Conservation (phyloP, 35 echinoderm and acorn worm genomes). For the Ophioderma brevispina region DNA sequence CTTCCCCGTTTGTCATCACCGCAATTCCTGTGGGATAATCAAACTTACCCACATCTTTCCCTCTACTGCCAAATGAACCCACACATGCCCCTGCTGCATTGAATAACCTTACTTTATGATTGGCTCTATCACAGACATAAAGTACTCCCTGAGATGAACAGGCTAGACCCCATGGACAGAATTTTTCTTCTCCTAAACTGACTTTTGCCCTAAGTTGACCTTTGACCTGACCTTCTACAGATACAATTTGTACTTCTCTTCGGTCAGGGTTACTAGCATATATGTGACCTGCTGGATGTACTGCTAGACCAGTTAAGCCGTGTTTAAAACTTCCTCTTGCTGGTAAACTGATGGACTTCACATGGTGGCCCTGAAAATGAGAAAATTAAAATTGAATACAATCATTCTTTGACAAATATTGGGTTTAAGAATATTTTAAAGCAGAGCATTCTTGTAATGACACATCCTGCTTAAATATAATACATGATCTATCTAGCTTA, state of each 20-base stretch:
- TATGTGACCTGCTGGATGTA: neutral
- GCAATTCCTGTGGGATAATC: slow-evolving; percentile 17
- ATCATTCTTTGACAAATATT: too few relatives aligned
- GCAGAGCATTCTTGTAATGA: too few relatives aligned
- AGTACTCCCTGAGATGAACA: neutral
- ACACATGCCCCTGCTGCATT: neutral
- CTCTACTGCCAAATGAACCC: slow-evolving; percentile 6
- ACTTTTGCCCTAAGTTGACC: neutral
- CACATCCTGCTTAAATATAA: too few relatives aligned
- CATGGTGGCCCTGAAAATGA: neutral
- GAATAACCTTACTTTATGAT: slow-evolving; percentile 29
- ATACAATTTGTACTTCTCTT: neutral
- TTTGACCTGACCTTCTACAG: neutral
- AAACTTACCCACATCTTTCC: slow-evolving; percentile 5
- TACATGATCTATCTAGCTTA: too few relatives aligned
- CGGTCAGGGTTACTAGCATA: slow-evolving; percentile 22
- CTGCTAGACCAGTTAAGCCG: neutral
- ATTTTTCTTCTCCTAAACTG: neutral
- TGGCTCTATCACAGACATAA: slow-evolving; percentile 38
- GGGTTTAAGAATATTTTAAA: too few relatives aligned
- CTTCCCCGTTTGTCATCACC: slow-evolving; percentile 27
- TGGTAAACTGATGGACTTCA: neutral
- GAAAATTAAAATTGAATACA: too few relatives aligned
- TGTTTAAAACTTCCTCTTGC: neutral
- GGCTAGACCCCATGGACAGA: slow-evolving; percentile 35